These are phyloP conservation scores for Phenganax marumi DNA, from an alignment of 92 coral and sea anemone species.

Conservation along the genomic window DNA sequence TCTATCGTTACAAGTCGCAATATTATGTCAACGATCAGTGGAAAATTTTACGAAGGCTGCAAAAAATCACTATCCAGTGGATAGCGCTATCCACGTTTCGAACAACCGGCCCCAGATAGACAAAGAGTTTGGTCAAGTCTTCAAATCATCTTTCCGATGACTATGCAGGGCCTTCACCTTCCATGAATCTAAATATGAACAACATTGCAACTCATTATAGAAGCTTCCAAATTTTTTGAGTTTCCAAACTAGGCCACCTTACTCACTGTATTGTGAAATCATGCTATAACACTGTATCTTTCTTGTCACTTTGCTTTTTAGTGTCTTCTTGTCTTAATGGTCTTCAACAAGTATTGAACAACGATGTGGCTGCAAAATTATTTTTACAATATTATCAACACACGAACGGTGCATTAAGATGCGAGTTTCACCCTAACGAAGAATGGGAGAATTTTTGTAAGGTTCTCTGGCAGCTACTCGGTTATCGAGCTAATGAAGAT, in stretches of 20 bases:
- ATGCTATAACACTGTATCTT: not conserved
- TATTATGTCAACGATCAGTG: too few species aligned
- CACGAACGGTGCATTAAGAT: conserved; percentile 38
- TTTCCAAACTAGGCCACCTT: not conserved
- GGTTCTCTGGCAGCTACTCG: conserved; percentile 6
- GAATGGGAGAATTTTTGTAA: conserved; percentile 59
- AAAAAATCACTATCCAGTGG: too few species aligned
- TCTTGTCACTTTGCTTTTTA: conserved; percentile 17
- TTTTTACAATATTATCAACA: conserved; percentile 54
- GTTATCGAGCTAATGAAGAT: not conserved
- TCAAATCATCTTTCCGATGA: too few species aligned
- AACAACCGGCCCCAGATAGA: too few species aligned
- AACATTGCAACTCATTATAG: too few species aligned
- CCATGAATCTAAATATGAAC: too few species aligned
- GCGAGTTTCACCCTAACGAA: conserved; percentile 34
- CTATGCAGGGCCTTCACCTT: too few species aligned
- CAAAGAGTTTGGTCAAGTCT: too few species aligned
- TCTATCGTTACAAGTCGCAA: too few species aligned
- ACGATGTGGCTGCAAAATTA: conserved; percentile 49
- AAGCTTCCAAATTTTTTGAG: too few species aligned
- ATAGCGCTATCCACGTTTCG: too few species aligned
- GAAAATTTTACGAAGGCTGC: too few species aligned
- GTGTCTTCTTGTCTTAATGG: conserved; percentile 64
- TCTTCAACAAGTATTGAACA: conserved; percentile 62
- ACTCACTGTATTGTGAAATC: not conserved